Conservation (phyloP, 2,797 vertebrate genomes). For the Pseudochirops cupreus region DNA sequence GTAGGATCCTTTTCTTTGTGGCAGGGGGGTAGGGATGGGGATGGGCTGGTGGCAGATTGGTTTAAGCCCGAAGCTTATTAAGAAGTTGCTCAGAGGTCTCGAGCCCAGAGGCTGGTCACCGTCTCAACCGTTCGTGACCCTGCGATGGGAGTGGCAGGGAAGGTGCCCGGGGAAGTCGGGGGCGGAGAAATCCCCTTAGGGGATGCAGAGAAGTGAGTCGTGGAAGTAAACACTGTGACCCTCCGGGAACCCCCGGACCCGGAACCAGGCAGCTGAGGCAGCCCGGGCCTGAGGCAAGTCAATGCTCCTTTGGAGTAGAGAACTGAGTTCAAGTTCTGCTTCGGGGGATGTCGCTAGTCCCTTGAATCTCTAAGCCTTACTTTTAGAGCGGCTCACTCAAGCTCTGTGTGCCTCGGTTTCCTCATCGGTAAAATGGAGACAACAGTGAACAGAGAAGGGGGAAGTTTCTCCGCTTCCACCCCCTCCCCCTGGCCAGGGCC, state of each 20-base stretch:
- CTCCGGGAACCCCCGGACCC: too few relatives aligned
- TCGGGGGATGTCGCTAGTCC: not conserved
- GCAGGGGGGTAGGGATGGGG: not conserved
- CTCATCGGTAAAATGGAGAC: not conserved
- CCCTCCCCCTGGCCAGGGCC: not conserved
- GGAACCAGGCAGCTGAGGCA: too few relatives aligned
- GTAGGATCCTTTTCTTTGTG: constrained; percentile 49
- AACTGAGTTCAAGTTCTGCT: not conserved
- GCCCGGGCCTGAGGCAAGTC: too few relatives aligned
- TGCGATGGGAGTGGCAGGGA: not conserved
- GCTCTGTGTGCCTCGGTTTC: not conserved
- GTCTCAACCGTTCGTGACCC: not conserved
- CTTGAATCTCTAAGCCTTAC: not conserved
- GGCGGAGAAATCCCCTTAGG: too few relatives aligned
- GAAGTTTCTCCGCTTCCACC: too few relatives aligned
- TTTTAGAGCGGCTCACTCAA: too few relatives aligned
- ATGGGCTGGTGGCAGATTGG: constrained; percentile 38
- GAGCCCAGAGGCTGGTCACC: not conserved
- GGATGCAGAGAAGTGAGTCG: too few relatives aligned
- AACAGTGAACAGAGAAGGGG: too few relatives aligned
- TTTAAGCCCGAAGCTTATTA: constrained; percentile 33
- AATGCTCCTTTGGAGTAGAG: not conserved
- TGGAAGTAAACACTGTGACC: too few relatives aligned
- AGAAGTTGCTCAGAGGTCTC: constrained; percentile 11
- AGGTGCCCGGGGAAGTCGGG: too few relatives aligned